Base-by-base conservation (phyloP, 2,888 invertebrate species). In the Rotaria sp. region DNA sequence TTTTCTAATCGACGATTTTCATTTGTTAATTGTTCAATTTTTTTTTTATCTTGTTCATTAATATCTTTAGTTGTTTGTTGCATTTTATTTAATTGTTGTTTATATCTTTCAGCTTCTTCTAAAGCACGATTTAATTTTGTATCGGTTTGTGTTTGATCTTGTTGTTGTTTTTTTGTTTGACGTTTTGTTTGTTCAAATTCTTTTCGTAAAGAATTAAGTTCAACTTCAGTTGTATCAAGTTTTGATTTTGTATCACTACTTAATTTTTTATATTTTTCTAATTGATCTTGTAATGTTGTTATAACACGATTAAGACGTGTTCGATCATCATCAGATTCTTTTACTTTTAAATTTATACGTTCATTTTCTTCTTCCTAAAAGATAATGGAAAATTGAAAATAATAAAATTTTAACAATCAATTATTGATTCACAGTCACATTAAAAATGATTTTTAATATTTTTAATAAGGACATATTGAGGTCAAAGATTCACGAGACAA, bases 121-220 rank as follows among this genome's bases (percentile, higher is more conserved):
- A 91, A 88, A 4, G 92, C 91, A 88, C 93, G 90, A 88, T 92
- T 92, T 48, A 93, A 89, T 85, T 92, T 89, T 13, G 92, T 90
- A 88, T 93, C 93, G 4, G 90, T 90, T 57, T 90, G 90, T 87
- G 90, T 91, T 89, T 93, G 93, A 2, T 93, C 93, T 80, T 92
- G 88, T 90, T 93, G 93, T 91, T 92, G 88, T 45, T 86, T 84
- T 75, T 85, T 84, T 18, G 30, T 52, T 30, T 87, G 84, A 57
- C 59, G 48, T 52, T 85, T 86, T 50, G 85, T 45, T 45, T 85
- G 85, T 13, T 87, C 85, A 74, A 84, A 85, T 84, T 90, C 90
- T 89, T 90, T 91, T 87, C 88, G 90, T 13, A 89, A 59, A 10
- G 89, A 88, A 21, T 88, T 80, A 10, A 91, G 88, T 87, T 91